A percentile compares a stretch with the other conserved stretches of the same genome.
phyloP scores from a whole-genome alignment of 2,888 invertebrate genomes.

The Drosophila testacea region DNA sequence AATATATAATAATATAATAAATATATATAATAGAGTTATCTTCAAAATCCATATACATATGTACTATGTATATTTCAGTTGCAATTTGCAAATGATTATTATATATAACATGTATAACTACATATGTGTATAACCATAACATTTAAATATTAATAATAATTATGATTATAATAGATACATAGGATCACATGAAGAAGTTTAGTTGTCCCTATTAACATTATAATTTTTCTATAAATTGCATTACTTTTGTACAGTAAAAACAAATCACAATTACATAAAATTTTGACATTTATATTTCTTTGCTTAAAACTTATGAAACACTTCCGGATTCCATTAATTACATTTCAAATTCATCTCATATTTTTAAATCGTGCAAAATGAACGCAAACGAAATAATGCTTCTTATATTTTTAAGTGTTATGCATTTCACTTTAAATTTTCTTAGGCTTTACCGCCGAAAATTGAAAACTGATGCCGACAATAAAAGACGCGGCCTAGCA shows the following conservation, averaged over 20 bases:
- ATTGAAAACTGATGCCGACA: neutral
- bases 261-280: conserved; percentile 10
- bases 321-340: neutral
- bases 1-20: too few relatives aligned
- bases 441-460: conserved; percentile 32
- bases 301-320: neutral
- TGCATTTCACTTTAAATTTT: conserved; percentile 40
- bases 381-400: neutral
- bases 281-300: too few relatives aligned
- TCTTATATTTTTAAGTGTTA: conserved; percentile 27
- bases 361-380: neutral
- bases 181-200: conserved; percentile 14
- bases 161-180: neutral
- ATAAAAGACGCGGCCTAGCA: neutral
- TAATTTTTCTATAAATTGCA: conserved; percentile 28
- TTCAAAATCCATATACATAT: neutral
- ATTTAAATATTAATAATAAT: neutral
- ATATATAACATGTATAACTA: conserved; percentile 2
- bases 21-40: conserved; percentile 3
- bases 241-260: conserved; percentile 44
- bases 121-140: neutral
- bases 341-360: neutral
- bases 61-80: conserved; percentile 1
- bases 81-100: neutral
- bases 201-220: conserved; percentile 37